Base-by-base conservation (phyloP, 37 sponge, comb jelly and placozoan species). In the Cladorhizidae sp. region DNA sequence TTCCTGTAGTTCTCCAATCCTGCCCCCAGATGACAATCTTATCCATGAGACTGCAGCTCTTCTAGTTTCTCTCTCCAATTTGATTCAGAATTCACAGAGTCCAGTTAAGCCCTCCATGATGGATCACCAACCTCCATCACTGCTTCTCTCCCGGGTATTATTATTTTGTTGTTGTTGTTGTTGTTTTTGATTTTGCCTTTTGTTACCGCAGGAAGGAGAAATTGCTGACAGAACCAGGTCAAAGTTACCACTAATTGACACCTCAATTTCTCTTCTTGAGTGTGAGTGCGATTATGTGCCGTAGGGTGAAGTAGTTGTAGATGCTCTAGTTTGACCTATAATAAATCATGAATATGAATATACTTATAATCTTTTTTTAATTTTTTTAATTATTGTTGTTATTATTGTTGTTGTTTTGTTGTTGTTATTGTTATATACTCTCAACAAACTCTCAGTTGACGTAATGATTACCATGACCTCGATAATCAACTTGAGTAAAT, bases 161-260 rank as follows among this genome's bases (percentile, higher is more conserved):
- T 1, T 31, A 2, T 8, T 32, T 11, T 36, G 37, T 32, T 67
- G 7, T 28, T 12, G 5, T 7, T 61, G 5, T 68, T 32, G 5
- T 36, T 68, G 15, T 61, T n/a, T 70, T 57, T 75, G 28, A 32
- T 35, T 59, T 8, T 6, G 32, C 22, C n/a, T 12, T 45, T 45
- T 45, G 9, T 45, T 5, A 12, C 40, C 37, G 42, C 26, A 72
- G 25, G 88, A 65, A 28, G 86, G 41, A 6, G 52, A 58, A 49
- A 92, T 92, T 64, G 92, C 92, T 41, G 61, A 65, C 28, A 68
- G 88, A 38, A 92, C 92, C 23, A 54, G 92, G 6, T 92, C 92
- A 12, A 87, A 92, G 62, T 40, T 40, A 14, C 88, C 92, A 14
- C 72, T 92, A 6, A 40, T 18, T n/a, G 88, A 92, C 64, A 80